Evolutionary conservation across 2,797 vertebrate species (phyloP), one percentile per base, ranked within the genome.

Genomic region (Anguilla anguilla): DNA sequence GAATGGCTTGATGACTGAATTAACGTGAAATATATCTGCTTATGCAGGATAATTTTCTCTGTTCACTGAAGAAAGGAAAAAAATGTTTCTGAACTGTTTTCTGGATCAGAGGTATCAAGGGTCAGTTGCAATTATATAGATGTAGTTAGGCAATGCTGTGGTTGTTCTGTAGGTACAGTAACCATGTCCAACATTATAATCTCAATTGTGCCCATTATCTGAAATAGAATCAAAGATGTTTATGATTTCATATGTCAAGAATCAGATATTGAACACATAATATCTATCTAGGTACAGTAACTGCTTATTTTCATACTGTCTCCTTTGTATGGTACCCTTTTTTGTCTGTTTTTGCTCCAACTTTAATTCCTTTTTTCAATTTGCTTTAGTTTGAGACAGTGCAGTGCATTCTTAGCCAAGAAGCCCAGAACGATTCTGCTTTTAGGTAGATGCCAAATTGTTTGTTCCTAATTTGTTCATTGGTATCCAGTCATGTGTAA

Each of bases 51-150:
- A 61, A 31, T 72, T 87, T 69, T 67, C 57, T 84, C 13, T 69
- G 7, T 69, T 69, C 53, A 19, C 49, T 35, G 46, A 83, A 55
- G 86, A 69, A 46, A 64, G 13, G 49, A 2, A 53, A 87, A 28
- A 64, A 85, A 51, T 59, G 22, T 72, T 67, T 46, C 49, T 22
- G 46, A 7, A n/a, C 25, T 51, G 43, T 51, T 51, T 39, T 69
- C 59, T 61, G 49, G 28, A 83, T 84, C 59, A 35, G 79, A 87
- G 79, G 67, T 67, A 46, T 46, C 7, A 39, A 46, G 81, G 19
- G 43, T 15, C 17, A 59, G 51, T 69, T 87, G 17, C 72, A 90
- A 85, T 87, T 88, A 88, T 87, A 55, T 87, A 83, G 28, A 86
- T 87, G 74, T 17, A 35, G 74, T 53, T 22, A 49, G 67, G 74